phyloP scores from a whole-genome alignment of 1,140 invertebrate genomes.

The Aphidius ervi region DNA sequence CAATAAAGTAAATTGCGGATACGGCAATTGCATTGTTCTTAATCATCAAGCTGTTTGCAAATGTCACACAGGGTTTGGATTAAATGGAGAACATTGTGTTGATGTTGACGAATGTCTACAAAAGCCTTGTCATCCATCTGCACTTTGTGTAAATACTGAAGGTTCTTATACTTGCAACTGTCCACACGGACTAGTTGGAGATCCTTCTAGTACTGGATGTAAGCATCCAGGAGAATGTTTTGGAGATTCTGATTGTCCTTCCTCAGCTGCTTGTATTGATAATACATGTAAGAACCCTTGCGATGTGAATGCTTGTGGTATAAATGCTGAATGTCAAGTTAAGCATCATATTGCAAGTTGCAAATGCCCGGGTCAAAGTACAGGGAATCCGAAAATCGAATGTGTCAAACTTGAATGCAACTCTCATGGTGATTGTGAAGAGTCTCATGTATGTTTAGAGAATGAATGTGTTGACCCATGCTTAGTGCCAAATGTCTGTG shows the following conservation, averaged over 20 bases:
- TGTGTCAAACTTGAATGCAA: constrained; percentile 74
- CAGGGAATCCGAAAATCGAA: constrained; percentile 66
- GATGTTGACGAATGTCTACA: constrained; percentile 77
- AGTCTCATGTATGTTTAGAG: constrained; percentile 70
- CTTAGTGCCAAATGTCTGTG: constrained; percentile 74
- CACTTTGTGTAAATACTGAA: constrained; percentile 70
- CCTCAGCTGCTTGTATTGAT: constrained; percentile 70
- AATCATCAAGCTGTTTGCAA: constrained; percentile 69
- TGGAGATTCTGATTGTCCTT: constrained; percentile 73
- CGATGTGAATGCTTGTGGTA: constrained; percentile 64
- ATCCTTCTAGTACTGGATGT: constrained; percentile 65
- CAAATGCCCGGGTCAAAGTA: constrained; percentile 70
- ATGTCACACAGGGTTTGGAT: constrained; percentile 70
- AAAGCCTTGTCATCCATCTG: constrained; percentile 75
- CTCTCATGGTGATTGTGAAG: constrained; percentile 71
- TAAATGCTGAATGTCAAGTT: constrained; percentile 69
- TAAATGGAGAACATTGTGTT: constrained; percentile 65
- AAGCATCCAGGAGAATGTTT: constrained; percentile 76
- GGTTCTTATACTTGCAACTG: constrained; percentile 75
- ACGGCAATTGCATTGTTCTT: constrained; percentile 66
- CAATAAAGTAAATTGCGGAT: constrained; percentile 67
- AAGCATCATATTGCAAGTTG: constrained; percentile 67
- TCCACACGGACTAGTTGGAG: constrained; percentile 73
- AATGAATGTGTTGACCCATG: constrained; percentile 79
- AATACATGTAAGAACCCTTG: constrained; percentile 80